Base-by-base conservation (phyloP, 2,888 invertebrate genomes). In the Listrodromus nycthemerus region DNA sequence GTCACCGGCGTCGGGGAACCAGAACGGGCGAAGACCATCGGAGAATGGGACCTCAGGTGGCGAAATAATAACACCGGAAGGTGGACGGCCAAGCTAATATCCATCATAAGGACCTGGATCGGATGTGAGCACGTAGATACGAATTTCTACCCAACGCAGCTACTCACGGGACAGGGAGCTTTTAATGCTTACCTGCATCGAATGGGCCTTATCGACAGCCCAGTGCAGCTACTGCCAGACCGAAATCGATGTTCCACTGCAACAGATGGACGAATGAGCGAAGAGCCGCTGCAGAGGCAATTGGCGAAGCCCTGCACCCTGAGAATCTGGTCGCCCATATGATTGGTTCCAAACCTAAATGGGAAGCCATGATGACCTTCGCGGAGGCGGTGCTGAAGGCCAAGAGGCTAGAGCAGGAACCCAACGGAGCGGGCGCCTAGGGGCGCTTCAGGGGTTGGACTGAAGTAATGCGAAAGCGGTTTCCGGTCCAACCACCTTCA, bases 81-180 rank as follows among this genome's bases (percentile, higher is more conserved):
- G 21, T 82, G 65, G 79, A 82, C 85, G 10, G 67, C 55, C 2
- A 75, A 37, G 7, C 75, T 82, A 10, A 76, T 85, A 13, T 63
- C 69, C 21, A 16, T 27, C 66, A 21, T 82, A 27, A 21, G 41
- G 27, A 37, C 50, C 30, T 86, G 84, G 85, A 27, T 61, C 4
- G 16, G 24, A 0, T 45, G 83, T 0, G 66, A 45, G 4, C 77
- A 79, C 21, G 82, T 66, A 4, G 81, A 85, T 1, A 78, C 85
- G 5, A 71, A 80, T 24, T 89, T 80, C 55, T 86, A 86, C 81
- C 48, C 86, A 0, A 89, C 87, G 5, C 87, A 88, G 79, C 65
- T 87, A 21, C 80, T 88, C 2, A 86, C 85, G 7, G 88, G 86
- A 7, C 88, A 88, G 66, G 88, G 88, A 7, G 82, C 76, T 48